Conservation (phyloP, 2,888 invertebrate genomes). For the Fragum whitleyi region DNA sequence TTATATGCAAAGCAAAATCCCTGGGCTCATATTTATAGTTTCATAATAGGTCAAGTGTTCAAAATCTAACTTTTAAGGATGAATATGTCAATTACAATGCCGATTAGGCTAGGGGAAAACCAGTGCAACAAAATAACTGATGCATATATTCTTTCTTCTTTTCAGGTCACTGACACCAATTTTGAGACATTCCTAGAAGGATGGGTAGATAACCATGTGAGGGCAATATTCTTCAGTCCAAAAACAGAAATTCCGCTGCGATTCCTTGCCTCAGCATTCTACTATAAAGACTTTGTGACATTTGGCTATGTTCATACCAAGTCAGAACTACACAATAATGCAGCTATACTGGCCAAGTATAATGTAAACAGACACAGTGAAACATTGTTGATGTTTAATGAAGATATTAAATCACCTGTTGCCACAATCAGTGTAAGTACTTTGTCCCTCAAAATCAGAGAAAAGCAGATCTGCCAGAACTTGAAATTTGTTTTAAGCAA, state of each 20-base stretch:
- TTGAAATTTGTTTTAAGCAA: too few relatives aligned
- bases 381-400: conserved; percentile 95
- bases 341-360: conserved; percentile 87
- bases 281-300: conserved; percentile 93
- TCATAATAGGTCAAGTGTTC: too few relatives aligned
- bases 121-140: too few relatives aligned
- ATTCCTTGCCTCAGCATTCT: conserved; percentile 95
- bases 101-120: too few relatives aligned
- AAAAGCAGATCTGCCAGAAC: too few relatives aligned
- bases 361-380: conserved; percentile 87
- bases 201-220: conserved; percentile 96
- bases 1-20: too few relatives aligned
- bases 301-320: conserved; percentile 88
- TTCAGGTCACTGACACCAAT: conserved; percentile 89
- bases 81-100: too few relatives aligned
- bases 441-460: too few relatives aligned
- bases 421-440: conserved; percentile 78
- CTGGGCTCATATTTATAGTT: too few relatives aligned
- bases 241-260: conserved; percentile 91
- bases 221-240: conserved; percentile 92
- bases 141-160: background rate
- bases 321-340: conserved; percentile 68
- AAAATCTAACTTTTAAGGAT: too few relatives aligned
- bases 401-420: conserved; percentile 88
- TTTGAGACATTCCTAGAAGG: conserved; percentile 92